Evolutionary conservation across 2,797 vertebrate genomes (phyloP), one percentile per base, ranked within the genome.

Genomic region (Sebastes steindachneri): DNA sequence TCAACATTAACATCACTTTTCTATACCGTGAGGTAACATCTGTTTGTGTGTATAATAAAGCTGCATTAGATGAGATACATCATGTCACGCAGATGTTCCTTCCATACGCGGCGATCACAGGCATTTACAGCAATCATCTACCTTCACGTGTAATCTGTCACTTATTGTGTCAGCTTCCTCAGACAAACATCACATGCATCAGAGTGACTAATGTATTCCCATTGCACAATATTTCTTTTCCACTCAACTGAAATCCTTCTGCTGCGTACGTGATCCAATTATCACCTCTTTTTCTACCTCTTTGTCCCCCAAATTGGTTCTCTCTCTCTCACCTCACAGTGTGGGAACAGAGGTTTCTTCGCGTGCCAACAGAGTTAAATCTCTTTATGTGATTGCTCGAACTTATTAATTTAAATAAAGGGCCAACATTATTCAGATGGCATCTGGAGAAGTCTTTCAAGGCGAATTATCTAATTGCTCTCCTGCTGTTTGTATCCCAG

Each of bases 101-200:
- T 12, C 9, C 33, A 59, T 29, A 60, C 9, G 25, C 17, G 8
- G 5, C 29, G 19, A 63, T 19, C 28, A 64, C 64, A 37, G 28
- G 51, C 51, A 77, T 77, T 57, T 11, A 62, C 15, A 73, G 62
- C 8, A 91, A 88, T 88, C 78, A 89, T 92, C 84, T 72, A 90
- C 86, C 29, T 28, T 55, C 19, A 58, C n/a, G 25, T 90, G 31
- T 80, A 91, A 93, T 90, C 67, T 84, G 63, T 93, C 65, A 92
- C 86, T 77, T 67, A 90, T 81, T 92, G 55, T 83, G 68, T 82
- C 21, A 33, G 4, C 55, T 55, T 26, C 21, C 26, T 67, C 55
- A 74, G 29, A 73, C 53, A 75, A 79, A 66, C 53, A 62, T 54
- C 51, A 77, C 35, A 77, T 76, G 12, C 21, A 54, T 45, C 0